Evolutionary conservation across 2,113 vertebrate species (phyloP).

Genomic region (Pachyramphus minor): DNA sequence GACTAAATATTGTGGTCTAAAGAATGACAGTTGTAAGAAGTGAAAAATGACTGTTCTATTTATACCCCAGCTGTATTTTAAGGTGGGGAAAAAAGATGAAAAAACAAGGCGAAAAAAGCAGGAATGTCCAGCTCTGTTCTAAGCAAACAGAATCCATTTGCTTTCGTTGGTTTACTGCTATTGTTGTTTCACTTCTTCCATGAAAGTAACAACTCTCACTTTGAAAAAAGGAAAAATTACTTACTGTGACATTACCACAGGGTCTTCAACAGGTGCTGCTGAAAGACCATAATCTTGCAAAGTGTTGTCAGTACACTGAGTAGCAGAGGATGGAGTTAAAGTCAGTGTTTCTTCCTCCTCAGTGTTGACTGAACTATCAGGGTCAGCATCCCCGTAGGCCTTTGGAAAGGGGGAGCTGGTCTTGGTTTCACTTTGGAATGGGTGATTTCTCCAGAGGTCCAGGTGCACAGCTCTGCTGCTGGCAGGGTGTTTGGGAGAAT

Average conservation of each 20-base stretch:
- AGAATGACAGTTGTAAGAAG: not conserved
- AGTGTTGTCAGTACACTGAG: constrained; percentile 59
- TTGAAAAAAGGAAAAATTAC: not conserved
- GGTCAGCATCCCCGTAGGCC: not conserved
- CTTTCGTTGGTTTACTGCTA: not conserved
- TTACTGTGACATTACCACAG: constrained; percentile 89
- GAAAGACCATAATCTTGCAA: constrained; percentile 67
- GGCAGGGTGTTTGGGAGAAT: constrained; percentile 49
- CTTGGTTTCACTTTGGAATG: constrained; percentile 48
- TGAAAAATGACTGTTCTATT: not conserved
- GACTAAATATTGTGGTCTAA: not conserved
- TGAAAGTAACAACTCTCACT: not conserved
- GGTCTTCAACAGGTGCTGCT: constrained; percentile 81
- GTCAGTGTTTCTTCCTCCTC: constrained; percentile 79
- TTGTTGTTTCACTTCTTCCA: not conserved
- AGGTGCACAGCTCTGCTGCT: constrained; percentile 19
- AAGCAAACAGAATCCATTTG: not conserved
- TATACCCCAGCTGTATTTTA: not conserved
- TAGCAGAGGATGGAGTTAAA: constrained; percentile 67
- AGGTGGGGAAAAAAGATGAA: too few relatives aligned
- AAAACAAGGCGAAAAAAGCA: not conserved
- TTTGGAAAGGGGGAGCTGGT: constrained; percentile 45
- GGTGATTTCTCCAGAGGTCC: constrained; percentile 54
- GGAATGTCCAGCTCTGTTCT: not conserved
- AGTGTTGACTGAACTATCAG: constrained; percentile 43